Evolutionary conservation across 2,113 vertebrate species (phyloP), one percentile per base, ranked within the genome.

Genomic region (Colius striatus): DNA sequence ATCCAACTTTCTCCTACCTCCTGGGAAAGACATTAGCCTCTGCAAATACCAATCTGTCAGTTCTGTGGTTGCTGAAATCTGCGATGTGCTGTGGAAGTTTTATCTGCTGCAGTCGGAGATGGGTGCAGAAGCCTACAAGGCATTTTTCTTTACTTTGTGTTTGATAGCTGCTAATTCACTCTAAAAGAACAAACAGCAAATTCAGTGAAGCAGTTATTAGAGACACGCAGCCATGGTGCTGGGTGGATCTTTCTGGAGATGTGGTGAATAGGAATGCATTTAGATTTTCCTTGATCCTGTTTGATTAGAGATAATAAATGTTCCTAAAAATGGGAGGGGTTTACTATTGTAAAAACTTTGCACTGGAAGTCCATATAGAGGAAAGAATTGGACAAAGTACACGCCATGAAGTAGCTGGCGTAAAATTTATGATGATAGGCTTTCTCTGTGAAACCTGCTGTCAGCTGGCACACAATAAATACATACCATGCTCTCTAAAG

Each of bases 391-490:
- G 48, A 67, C 30, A 10, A 63, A 78, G 30, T 45, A 30, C 36
- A 12, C 20, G 2, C 43, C 30, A 43, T 48, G 51, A 68, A 85
- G 26, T 29, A 83, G 45, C 20, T 67, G 68, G 63, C 0, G 0
- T 78, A 7, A 80, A 27, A 29, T 88, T 90, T 87, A 4, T 71
- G 65, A 27, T 51, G 29, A 12, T 50, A 47, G 62, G n/a, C 66
- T 89, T 90, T 86, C 68, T 71, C 32, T 81, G 72, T n/a, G 55
- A 78, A 92, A 67, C 61, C 38, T 93, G 60, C 61, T 95, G 80
- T 71, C 87, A 86, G 79, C 75, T 92, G 87, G 51, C 94, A 73
- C 38, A 21, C 34, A 23, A 10, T 45, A 90, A 80, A 88, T 72
- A 67, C 61, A 53, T 23, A 58, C 58, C 38, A 29, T 36, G 83